Conservation (phyloP, 2,888 invertebrate species). For the Ferdinandea cuprea region DNA sequence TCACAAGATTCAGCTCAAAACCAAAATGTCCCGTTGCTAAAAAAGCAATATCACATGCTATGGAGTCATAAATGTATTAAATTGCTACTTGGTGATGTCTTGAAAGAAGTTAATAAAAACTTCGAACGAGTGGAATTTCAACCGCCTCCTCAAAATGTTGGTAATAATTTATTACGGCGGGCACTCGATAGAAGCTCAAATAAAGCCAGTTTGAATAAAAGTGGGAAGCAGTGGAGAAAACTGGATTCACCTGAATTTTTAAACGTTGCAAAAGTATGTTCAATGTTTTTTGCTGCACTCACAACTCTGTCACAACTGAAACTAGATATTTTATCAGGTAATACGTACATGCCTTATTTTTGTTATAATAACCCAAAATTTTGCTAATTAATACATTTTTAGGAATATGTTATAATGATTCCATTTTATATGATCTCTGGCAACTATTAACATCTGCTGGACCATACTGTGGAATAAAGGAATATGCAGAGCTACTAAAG, state of each 20-base stretch:
- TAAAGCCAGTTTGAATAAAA: constrained; percentile 84
- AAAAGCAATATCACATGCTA: constrained; percentile 84
- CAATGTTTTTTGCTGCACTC: constrained; percentile 95
- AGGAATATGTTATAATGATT: constrained; percentile 97
- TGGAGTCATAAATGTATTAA: constrained; percentile 85
- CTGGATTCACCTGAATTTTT: constrained; percentile 92
- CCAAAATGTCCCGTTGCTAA: constrained; percentile 82
- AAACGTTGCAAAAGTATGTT: constrained; percentile 93
- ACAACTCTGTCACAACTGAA: constrained; percentile 95
- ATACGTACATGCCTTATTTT: constrained; percentile 5
- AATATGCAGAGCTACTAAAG: constrained; percentile 92
- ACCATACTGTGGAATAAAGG: constrained; percentile 93
- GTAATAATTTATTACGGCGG: constrained; percentile 85
- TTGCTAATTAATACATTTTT: not conserved
- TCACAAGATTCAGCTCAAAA: constrained; percentile 83
- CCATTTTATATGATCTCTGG: constrained; percentile 95
- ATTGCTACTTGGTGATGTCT: constrained; percentile 85
- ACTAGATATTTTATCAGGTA: constrained; percentile 96
- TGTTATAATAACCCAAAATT: constrained; percentile 25
- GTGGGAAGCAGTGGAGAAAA: constrained; percentile 86
- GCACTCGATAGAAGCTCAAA: constrained; percentile 86
- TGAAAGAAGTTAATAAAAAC: constrained; percentile 80
- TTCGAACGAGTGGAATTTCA: constrained; percentile 82
- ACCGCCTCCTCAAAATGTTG: constrained; percentile 80
- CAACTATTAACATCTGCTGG: constrained; percentile 94